phyloP scores from a whole-genome alignment of 2,797 vertebrate genomes.

The Chanos chanos region DNA sequence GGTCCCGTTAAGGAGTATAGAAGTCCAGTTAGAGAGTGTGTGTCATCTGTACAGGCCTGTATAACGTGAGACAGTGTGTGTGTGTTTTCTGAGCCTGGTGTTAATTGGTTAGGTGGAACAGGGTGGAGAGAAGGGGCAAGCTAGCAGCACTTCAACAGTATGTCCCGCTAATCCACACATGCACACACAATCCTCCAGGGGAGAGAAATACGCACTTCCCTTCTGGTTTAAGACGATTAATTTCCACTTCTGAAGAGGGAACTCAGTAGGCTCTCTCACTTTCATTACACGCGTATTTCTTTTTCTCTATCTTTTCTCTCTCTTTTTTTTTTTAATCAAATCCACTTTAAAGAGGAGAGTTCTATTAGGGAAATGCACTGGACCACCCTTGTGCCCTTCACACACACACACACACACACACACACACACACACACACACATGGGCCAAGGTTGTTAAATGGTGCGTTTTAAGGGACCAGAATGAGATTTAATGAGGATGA shows the following conservation, averaged over 20 bases:
- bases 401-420: neutral
- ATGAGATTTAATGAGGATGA: no score
- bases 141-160: slow-evolving; percentile 27
- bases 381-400: neutral
- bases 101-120: slow-evolving; percentile 17
- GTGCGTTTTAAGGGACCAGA: no score
- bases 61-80: neutral
- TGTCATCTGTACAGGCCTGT: no score
- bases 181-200: slow-evolving; percentile 35
- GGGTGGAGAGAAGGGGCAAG: neutral
- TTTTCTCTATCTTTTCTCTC: slow-evolving; percentile 49
- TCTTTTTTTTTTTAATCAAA: slow-evolving; percentile 56
- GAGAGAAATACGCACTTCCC: slow-evolving; percentile 41
- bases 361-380: slow-evolving; percentile 39
- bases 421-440: neutral
- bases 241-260: slow-evolving; percentile 50
- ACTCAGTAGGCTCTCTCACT: slow-evolving; percentile 44
- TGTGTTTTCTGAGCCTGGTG: neutral
- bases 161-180: slow-evolving; percentile 48
- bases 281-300: slow-evolving; percentile 44
- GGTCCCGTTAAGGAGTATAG: no score
- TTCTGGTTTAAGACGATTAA: slow-evolving; percentile 61
- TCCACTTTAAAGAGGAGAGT: slow-evolving; percentile 48
- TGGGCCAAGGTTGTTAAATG: no score
- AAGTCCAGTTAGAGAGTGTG: no score